Base-by-base conservation (phyloP, 2,797 vertebrate species). In the Coregonus ussuriensis region DNA sequence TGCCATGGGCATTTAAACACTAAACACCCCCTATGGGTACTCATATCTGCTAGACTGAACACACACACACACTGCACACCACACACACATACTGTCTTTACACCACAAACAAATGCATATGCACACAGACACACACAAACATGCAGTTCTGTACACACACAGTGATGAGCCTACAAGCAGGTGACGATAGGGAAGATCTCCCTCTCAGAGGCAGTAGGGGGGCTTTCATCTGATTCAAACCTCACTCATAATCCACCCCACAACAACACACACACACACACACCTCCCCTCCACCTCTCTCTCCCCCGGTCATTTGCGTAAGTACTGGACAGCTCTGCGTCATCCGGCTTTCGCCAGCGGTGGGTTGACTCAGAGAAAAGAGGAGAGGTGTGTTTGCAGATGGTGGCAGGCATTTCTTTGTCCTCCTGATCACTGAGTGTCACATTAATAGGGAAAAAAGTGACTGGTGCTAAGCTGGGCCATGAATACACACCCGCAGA, bases 271-370 rank as follows among this genome's bases (percentile, higher is more conserved):
- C 31, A 33, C 31, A 33, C 41, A 9, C 41, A 47, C 41, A 47
- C 54, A 76, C 71, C 33, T 70, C 25, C 31, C 52, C 71, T 71
- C 68, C 66, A 71, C 71, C 18, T 56, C 54, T n/a, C 18, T 59
- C 29, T 37, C 29, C 63, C 52, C 67, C 84, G 77, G 85, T 88
- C 82, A 76, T 67, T 16, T 13, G 72, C 79, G 74, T 76, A 82
- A 81, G 77, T 81, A 72, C 79, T 21, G 72, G 56, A 85, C 82
- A 87, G 76, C 81, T 85, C 82, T 83, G 80, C 82, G 78, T 89
- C 87, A 88, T 82, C 77, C 66, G 37, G 72, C 85, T 84, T 84
- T 88, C 74, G 73, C 73, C 78, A 70, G 81, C 56, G 71, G 67
- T 35, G 59, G 62, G 81, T 79, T 86, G 85, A 89, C 78, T 47